Evolutionary conservation across 2,113 vertebrate species (phyloP).

Genomic region (Heterocephalus glaber): DNA sequence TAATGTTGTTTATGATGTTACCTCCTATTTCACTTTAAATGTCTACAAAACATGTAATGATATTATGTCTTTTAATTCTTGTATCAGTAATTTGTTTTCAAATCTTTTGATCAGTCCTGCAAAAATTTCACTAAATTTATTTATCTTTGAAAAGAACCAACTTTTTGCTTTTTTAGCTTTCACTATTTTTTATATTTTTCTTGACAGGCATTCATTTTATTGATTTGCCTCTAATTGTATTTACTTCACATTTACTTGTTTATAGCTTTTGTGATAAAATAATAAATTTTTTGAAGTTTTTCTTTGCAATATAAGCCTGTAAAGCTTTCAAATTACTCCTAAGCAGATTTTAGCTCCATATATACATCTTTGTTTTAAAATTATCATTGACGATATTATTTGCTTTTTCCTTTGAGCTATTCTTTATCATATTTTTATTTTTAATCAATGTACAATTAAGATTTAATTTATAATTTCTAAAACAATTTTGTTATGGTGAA

Average conservation of each 20-base stretch:
- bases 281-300: neutral
- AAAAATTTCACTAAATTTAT: neutral
- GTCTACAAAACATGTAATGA: neutral
- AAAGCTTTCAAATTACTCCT: neutral
- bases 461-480: neutral
- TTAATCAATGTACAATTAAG: neutral
- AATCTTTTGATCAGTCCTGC: neutral
- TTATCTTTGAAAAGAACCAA: neutral
- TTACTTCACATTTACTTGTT: neutral
- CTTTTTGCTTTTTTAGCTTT: neutral
- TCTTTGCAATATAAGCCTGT: neutral
- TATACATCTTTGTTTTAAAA: neutral
- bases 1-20: neutral
- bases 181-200: neutral
- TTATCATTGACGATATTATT: neutral
- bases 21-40: neutral
- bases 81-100: neutral
- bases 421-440: neutral
- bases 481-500: neutral
- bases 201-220: neutral
- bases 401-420: neutral
- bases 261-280: neutral
- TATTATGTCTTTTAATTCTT: neutral
- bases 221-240: neutral
- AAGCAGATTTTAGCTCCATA: neutral